These are phyloP conservation scores for Kryptopterus vitreolus DNA, from an alignment of 2,797 vertebrate species.

Conservation along the genomic window DNA sequence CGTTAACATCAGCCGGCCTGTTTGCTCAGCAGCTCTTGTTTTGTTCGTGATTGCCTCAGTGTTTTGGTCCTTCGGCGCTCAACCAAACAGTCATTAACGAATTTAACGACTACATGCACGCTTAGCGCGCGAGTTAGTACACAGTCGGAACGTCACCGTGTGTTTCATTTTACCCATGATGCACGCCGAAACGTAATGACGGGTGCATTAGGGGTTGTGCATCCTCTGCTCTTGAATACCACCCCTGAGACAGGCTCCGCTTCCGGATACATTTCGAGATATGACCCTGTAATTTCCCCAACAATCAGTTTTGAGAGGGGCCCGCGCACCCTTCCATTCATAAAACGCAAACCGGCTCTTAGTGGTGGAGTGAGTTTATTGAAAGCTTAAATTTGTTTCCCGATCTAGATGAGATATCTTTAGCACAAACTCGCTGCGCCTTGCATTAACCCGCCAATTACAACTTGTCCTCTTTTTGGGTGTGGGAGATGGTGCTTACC, in stretches of 20 bases:
- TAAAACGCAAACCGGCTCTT: conserved; percentile 82
- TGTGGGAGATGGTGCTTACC: conserved; percentile 71
- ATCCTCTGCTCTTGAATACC: conserved; percentile 55
- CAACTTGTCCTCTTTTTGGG: conserved; percentile 70
- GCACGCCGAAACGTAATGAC: conserved; percentile 9
- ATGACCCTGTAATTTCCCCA: conserved; percentile 79
- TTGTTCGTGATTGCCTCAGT: neutral
- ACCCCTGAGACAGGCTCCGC: conserved; percentile 66
- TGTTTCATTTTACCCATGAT: conserved; percentile 24
- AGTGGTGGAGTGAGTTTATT: conserved; percentile 80
- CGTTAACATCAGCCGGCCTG: conserved; percentile 8
- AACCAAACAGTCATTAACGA: conserved; percentile 36
- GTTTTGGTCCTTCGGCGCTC: conserved; percentile 3
- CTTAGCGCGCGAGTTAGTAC: conserved; percentile 12
- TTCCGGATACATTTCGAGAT: conserved; percentile 67
- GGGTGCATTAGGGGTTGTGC: conserved; percentile 9
- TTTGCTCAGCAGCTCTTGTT: conserved; percentile 17
- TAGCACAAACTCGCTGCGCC: conserved; percentile 70
- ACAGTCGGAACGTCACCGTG: neutral
- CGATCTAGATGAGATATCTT: conserved; percentile 79
- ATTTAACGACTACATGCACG: conserved; percentile 28
- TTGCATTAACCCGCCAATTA: conserved; percentile 80
- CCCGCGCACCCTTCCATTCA: conserved; percentile 79
- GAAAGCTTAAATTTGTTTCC: conserved; percentile 82
- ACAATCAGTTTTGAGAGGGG: conserved; percentile 71